Evolutionary conservation across 2,113 vertebrate species (phyloP).

Genomic region (Tragelaphus imberbis): DNA sequence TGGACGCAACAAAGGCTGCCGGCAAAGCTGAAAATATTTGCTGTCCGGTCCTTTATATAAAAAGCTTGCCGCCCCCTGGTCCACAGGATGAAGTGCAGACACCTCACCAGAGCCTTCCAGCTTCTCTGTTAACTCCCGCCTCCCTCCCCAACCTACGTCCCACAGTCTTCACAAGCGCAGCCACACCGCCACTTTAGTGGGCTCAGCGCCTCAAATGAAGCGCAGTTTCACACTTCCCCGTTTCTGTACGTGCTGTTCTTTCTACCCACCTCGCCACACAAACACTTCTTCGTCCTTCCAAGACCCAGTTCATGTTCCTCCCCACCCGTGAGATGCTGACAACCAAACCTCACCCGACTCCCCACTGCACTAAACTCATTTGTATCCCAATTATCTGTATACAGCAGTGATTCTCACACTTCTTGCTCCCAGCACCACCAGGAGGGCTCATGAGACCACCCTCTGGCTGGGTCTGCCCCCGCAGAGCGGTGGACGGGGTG

Average conservation of each 20-base stretch:
- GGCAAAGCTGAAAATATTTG: not conserved
- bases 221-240: not conserved
- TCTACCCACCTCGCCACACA: not conserved
- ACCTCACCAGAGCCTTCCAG: not conserved
- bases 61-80: not conserved
- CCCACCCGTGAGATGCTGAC: not conserved
- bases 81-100: not conserved
- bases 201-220: not conserved
- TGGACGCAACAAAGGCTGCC: not conserved
- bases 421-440: not conserved
- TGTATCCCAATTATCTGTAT: not conserved
- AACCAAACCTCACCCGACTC: not conserved
- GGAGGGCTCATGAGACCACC: not conserved
- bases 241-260: fast-evolving
- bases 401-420: not conserved
- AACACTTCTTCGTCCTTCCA: not conserved
- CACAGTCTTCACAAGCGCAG: fast-evolving
- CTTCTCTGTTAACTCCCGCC: not conserved
- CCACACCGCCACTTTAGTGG: not conserved
- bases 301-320: not conserved
- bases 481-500: not conserved
- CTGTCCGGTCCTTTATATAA: not conserved
- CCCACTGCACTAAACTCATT: not conserved
- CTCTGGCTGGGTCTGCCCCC: not conserved
- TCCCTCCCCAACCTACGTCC: not conserved